A percentile compares a stretch with the other conserved stretches of the same genome.
Evolutionary conservation across 2,113 vertebrate genomes (phyloP).

Genomic region (Pseudonaja textilis): DNA sequence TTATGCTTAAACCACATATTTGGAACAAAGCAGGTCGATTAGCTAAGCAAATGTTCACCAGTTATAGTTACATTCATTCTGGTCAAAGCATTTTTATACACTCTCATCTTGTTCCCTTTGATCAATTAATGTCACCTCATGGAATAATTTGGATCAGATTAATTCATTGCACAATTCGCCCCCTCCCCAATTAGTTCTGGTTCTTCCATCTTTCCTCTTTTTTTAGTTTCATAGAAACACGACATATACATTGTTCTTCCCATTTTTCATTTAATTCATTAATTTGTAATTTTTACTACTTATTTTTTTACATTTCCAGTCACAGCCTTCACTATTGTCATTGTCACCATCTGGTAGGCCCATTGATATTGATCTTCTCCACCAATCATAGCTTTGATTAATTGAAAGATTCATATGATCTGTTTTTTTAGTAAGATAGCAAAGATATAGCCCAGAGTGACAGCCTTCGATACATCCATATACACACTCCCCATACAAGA

Average conservation of each 20-base stretch:
- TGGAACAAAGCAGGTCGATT: background rate
- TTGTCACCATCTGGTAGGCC: background rate
- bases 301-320: background rate
- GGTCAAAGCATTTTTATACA: background rate
- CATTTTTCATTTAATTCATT: background rate
- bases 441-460: background rate
- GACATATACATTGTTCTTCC: background rate
- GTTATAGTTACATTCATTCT: background rate
- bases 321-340: background rate
- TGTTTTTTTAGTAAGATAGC: background rate
- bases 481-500: background rate
- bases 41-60: background rate
- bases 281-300: background rate
- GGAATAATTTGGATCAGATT: background rate
- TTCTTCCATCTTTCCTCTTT: background rate
- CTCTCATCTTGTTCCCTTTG: background rate
- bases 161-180: background rate
- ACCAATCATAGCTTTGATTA: background rate
- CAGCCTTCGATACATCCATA: background rate
- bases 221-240: background rate
- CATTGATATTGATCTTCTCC: background rate
- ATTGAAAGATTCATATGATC: background rate
- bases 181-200: background rate
- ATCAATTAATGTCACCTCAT: background rate
- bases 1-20: background rate